phyloP scores from a whole-genome alignment of 1,140 invertebrate genomes.

The Formica exsecta region DNA sequence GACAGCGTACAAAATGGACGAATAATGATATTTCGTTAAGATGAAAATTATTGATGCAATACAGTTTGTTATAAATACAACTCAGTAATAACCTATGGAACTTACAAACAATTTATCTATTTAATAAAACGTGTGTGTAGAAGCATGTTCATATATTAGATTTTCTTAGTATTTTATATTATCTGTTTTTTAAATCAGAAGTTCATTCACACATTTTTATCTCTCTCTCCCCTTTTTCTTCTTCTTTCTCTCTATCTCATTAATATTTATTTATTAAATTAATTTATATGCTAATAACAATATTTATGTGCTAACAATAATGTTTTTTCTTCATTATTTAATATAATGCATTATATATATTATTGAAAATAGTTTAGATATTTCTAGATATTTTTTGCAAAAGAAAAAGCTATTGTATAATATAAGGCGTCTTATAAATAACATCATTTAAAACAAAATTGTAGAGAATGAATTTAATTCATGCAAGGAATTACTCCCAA shows the following conservation, averaged over 20 bases:
- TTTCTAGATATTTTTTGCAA: neutral
- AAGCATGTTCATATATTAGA: neutral
- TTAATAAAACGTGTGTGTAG: neutral
- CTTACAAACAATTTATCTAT: neutral
- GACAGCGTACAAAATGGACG: conserved; percentile 67
- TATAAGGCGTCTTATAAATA: neutral
- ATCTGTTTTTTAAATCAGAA: neutral
- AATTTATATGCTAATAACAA: neutral
- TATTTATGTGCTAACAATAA: neutral
- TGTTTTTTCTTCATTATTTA: neutral
- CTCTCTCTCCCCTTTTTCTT: neutral
- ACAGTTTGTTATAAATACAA: conserved; percentile 48
- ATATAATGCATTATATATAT: neutral
- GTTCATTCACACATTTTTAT: neutral
- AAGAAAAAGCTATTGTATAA: neutral
- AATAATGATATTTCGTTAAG: conserved; percentile 63
- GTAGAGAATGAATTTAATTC: neutral
- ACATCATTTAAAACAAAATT: neutral
- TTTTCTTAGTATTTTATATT: neutral
- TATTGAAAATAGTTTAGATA: neutral
- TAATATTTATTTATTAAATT: neutral
- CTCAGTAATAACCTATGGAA: conserved; percentile 27
- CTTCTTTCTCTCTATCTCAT: neutral
- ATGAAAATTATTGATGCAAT: neutral
- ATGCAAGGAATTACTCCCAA: neutral